Conservation (phyloP, 2,113 vertebrate genomes). For the Alligator mississippiensis region DNA sequence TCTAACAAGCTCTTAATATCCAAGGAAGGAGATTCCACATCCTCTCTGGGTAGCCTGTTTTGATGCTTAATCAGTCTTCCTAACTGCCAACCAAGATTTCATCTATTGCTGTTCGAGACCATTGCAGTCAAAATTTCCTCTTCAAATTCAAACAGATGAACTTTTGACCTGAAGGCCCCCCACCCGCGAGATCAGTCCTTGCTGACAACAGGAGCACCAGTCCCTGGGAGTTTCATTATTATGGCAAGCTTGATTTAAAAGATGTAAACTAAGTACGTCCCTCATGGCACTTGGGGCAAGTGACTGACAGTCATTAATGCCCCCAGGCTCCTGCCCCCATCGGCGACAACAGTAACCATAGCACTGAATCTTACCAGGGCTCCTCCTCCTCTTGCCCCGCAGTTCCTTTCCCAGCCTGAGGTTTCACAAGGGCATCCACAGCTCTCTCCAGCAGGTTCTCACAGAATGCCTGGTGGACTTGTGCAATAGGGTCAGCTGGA, state of each 20-base stretch:
- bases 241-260: neutral
- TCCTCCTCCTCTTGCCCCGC: constrained; percentile 77
- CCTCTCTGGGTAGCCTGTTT: too few relatives aligned
- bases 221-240: accelerated
- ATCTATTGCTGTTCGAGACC: neutral
- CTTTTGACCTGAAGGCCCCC: neutral
- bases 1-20: too few relatives aligned
- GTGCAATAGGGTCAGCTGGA: constrained; percentile 92
- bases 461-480: constrained; percentile 95
- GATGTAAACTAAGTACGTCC: neutral
- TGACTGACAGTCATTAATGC: accelerated
- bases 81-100: too few relatives aligned
- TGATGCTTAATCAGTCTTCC: too few relatives aligned
- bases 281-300: accelerated
- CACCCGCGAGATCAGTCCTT: neutral
- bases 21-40: too few relatives aligned
- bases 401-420: constrained; percentile 77
- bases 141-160: neutral
- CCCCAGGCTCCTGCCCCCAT: neutral
- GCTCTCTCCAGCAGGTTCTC: constrained; percentile 93
- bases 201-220: neutral
- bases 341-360: neutral
- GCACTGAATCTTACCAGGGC: constrained; percentile 67
- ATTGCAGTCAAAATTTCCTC: neutral
- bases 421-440: constrained; percentile 91